Percentiles rank a stretch among this genome's conserved stretches.
These are phyloP conservation scores for Zeus faber DNA, from an alignment of 2,113 vertebrate species.

Conservation along the genomic window DNA sequence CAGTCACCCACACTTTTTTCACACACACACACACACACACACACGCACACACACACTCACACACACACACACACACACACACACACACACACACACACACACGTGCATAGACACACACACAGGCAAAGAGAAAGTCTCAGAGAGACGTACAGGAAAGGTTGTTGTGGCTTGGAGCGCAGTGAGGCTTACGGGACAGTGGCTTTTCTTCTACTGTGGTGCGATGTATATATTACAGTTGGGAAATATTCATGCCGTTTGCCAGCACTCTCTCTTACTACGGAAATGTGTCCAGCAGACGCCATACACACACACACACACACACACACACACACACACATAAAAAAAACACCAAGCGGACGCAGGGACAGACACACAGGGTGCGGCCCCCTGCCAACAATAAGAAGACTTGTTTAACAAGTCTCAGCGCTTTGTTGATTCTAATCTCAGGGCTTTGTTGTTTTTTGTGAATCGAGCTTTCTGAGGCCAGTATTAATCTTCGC, in stretches of 20 bases:
- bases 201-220: constrained; percentile 26
- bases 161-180: constrained; percentile 20
- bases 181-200: constrained; percentile 16
- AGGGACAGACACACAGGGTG: constrained; percentile 20
- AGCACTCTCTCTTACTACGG: constrained; percentile 36
- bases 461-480: constrained; percentile 60
- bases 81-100: not conserved
- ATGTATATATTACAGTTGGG: constrained; percentile 50
- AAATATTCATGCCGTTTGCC: constrained; percentile 41
- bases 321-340: constrained; percentile 4
- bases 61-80: not conserved
- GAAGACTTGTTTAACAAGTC: constrained; percentile 64
- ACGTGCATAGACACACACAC: too few species aligned
- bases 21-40: not conserved
- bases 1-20: constrained; percentile 6
- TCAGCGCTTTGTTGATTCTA: constrained; percentile 62
- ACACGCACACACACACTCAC: constrained; percentile 10
- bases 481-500: constrained; percentile 55
- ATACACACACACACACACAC: constrained; percentile 14
- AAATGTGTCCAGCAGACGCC: constrained; percentile 51
- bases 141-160: constrained; percentile 35
- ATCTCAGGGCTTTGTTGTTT: constrained; percentile 51
- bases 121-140: constrained; percentile 4
- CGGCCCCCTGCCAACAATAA: constrained; percentile 48
- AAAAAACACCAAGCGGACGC: too few species aligned